Evolutionary conservation across 2,113 vertebrate species (phyloP), one percentile per base, ranked within the genome.

Genomic region (Rattus rattus): DNA sequence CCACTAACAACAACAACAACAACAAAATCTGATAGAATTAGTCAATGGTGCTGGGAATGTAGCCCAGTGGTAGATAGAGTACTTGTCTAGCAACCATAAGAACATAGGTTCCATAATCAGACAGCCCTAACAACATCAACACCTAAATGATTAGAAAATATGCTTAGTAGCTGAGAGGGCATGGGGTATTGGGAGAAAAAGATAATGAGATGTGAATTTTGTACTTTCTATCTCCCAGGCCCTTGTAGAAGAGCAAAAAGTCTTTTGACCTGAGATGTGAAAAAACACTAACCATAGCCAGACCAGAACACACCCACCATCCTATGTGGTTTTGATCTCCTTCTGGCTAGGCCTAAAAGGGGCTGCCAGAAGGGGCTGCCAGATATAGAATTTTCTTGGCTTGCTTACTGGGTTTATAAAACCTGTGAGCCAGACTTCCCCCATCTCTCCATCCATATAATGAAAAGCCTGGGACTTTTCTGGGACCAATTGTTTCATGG

Each of bases 181-280:
- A 22, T 12, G 59, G 36, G 72, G 20, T 83, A 92, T 73, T 12
- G 89, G 33, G 79, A 43, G 17, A 0, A 90, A 92, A 90, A 16
- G 75, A 87, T 30, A 72, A 61, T 39, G 22, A n/a, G 77, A 20
- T 56, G n/a, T 93, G 36, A 85, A 61, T 92, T 85, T 91, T 94
- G 56, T 89, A 87, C 13, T 69, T 92, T 36, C 49, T 65, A 69
- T 81, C 19, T 87, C 47, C 17, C 73, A 90, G 13, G 8, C 0
- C 73, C 28, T 91, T 43, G 0, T 69, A 72, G 39, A 75, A 90
- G 47, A 93, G 17, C 81, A 24, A 5, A 52, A 61, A 24, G 79
- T 72, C 5, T 92, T 92, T 83, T 87, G 63, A 86, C 22, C 26
- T 95, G 39, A 33, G 67, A 83, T 59, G 47, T 22, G 19, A 69